Evolutionary conservation across 1,140 invertebrate genomes (phyloP).

Genomic region (Camponotus vicinus): DNA sequence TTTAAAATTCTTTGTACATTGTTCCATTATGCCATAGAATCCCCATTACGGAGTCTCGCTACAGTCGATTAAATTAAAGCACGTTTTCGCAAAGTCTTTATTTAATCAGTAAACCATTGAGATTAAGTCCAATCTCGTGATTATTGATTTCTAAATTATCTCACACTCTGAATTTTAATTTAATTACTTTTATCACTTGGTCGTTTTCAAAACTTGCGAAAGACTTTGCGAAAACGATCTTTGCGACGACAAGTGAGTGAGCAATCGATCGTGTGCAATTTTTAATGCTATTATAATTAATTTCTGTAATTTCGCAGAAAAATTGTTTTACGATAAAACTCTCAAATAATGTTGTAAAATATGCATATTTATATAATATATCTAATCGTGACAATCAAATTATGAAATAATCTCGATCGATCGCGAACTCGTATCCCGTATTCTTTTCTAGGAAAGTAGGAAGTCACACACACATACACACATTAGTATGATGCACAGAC

Average conservation of each 20-base stretch:
- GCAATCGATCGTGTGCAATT: constrained; percentile 19
- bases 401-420: background rate
- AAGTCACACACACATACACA: background rate
- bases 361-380: background rate
- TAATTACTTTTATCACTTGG: background rate
- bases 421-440: constrained; percentile 12
- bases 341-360: background rate
- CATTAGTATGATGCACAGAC: background rate
- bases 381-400: background rate
- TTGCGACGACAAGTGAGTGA: constrained; percentile 26
- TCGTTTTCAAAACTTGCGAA: background rate
- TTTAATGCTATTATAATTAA: background rate
- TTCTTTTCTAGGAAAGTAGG: constrained; percentile 15
- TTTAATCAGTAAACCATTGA: background rate
- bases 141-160: background rate
- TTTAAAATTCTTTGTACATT: constrained; percentile 57
- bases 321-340: background rate
- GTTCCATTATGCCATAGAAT: constrained; percentile 32
- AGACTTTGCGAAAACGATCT: constrained; percentile 36
- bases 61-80: background rate
- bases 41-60: background rate
- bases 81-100: constrained; percentile 41
- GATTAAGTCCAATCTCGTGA: background rate
- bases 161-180: background rate
- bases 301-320: background rate